A percentile compares a stretch with the other conserved stretches of the same genome.
These are phyloP conservation scores for Antheraea assamensis DNA, from an alignment of 2,888 invertebrate species.

Conservation along the genomic window DNA sequence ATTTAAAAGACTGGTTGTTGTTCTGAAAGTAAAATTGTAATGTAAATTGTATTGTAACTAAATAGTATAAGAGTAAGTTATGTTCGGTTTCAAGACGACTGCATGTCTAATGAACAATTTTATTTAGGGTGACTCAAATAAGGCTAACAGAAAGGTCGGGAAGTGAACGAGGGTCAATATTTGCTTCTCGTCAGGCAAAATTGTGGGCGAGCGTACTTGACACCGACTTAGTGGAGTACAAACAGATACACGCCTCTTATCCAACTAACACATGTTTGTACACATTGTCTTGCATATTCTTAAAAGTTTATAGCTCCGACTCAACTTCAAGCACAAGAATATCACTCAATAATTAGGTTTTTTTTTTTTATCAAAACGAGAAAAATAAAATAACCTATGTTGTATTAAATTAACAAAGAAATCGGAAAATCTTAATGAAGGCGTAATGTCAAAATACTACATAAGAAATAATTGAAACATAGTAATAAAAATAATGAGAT, in stretches of 20 bases:
- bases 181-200: constrained; percentile 70
- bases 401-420: no score
- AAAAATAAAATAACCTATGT: no score
- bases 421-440: no score
- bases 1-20: not conserved
- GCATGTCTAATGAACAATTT: constrained; percentile 41
- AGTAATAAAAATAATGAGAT: not conserved
- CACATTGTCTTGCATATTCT: constrained; percentile 21
- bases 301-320: not conserved
- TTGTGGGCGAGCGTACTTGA: constrained; percentile 58
- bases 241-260: constrained; percentile 48
- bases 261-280: constrained; percentile 13
- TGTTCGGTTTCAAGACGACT: constrained; percentile 25
- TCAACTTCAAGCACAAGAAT: not conserved
- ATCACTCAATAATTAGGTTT: not conserved
- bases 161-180: constrained; percentile 63
- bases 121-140: constrained; percentile 44
- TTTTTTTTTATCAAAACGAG: not conserved
- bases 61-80: not conserved
- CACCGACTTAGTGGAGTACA: constrained; percentile 62
- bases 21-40: not conserved
- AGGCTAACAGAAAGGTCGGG: constrained; percentile 52
- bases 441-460: no score
- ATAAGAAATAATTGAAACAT: not conserved
- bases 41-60: not conserved